Evolutionary conservation across 1,140 invertebrate species (phyloP), one percentile per base, ranked within the genome.

Genomic region (Drosophila pseudoobscura): DNA sequence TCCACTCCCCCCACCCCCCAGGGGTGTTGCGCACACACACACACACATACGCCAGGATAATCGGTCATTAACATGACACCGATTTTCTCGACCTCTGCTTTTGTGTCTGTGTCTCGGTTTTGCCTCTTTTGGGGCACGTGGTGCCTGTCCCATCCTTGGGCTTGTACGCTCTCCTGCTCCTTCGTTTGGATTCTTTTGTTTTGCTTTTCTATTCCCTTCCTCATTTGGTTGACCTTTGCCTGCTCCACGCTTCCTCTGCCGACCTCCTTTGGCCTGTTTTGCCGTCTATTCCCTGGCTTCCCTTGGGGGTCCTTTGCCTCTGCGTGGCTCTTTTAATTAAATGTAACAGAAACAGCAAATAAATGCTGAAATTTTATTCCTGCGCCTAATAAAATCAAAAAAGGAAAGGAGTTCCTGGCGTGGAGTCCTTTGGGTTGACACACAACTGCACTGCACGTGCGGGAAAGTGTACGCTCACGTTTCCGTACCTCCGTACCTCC

Each of bases 61-160:
- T 87, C 82, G 82, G 77, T 85, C 77, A 85, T 80, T 85, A 75
- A 77, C 82, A 85, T 80, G 82, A 80, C 82, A 78, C 74, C 78
- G 82, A 80, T 85, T 87, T 85, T n/a, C 66, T 26, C 47, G 6
- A 31, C 44, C 22, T 26, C 31, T 3, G 49, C 29, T 54, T 54
- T 9, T 22, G 20, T 17, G 17, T 26, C 26, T 46, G 31, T 41
- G 29, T 72, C 15, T 29, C 22, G 22, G 9, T 15, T 53, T 47
- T 46, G 3, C 35, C 26, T 7, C 29, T 50, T 69, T 31, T 59
- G 29, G 55, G 55, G 31, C 61, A 84, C 87, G 9, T 11, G 31
- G 31, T 0, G 2, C 31, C 31, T 7, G 2, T 31, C 26, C 31
- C 31, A 0, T 29, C 6, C 7, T 29, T 29, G 1, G 80, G 55